Conservation (phyloP, 2,797 vertebrate species). For the Balearica regulorum region DNA sequence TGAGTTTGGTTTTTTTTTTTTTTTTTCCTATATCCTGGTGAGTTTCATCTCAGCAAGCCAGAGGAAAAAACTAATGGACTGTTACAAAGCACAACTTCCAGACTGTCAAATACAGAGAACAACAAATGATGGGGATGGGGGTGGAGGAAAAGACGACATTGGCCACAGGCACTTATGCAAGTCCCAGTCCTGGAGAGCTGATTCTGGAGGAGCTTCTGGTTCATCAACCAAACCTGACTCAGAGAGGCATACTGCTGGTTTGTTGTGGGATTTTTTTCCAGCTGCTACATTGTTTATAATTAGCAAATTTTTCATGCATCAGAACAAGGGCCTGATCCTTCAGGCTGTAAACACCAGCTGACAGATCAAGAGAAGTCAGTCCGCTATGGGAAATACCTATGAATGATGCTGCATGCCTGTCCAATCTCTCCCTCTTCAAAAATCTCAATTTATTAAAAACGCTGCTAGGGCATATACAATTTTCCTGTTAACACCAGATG, state of each 20-base stretch:
- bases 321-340: background rate
- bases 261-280: background rate
- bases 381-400: background rate
- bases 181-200: background rate
- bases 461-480: too few relatives aligned
- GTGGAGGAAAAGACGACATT: background rate
- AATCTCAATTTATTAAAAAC: background rate
- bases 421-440: background rate
- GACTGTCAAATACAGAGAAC: background rate
- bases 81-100: background rate
- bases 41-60: background rate
- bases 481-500: background rate
- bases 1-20: background rate
- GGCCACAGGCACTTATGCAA: background rate
- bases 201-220: background rate
- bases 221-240: background rate
- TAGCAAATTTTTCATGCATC: background rate
- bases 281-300: background rate
- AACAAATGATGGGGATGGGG: background rate
- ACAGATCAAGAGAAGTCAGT: background rate
- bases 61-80: background rate
- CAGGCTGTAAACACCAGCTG: background rate
- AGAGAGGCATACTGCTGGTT: background rate
- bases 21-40: background rate
- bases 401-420: accelerated